phyloP scores from a whole-genome alignment of 1,140 invertebrate genomes.

The Drosophila parvula region DNA sequence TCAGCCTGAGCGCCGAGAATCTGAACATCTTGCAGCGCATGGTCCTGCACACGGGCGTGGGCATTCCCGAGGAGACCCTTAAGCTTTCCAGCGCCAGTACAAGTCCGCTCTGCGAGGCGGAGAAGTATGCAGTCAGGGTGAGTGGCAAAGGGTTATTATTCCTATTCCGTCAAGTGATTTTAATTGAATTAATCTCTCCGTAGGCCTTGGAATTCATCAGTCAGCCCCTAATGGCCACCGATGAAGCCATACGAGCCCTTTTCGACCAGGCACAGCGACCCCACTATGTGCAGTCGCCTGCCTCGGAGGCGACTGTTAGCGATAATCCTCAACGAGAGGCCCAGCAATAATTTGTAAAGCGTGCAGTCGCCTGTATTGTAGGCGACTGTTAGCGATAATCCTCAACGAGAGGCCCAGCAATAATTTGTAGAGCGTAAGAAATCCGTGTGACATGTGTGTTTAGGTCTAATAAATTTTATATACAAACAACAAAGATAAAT shows the following conservation, averaged over 20 bases:
- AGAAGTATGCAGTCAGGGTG: slow-evolving; percentile 83
- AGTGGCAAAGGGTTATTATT: background rate
- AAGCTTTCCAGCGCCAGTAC: slow-evolving; percentile 67
- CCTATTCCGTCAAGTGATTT: background rate
- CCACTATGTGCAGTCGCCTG: slow-evolving; percentile 35
- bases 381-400: slow-evolving; percentile 7
- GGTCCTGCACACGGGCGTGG: slow-evolving; percentile 78
- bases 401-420: slow-evolving; percentile 36
- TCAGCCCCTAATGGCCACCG: slow-evolving; percentile 79
- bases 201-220: slow-evolving; percentile 78
- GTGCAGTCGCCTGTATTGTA: slow-evolving; percentile 13
- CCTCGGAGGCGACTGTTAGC: slow-evolving; percentile 1
- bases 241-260: slow-evolving; percentile 79
- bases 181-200: background rate
- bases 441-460: slow-evolving; percentile 16
- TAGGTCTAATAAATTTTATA: slow-evolving; percentile 49
- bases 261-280: slow-evolving; percentile 77
- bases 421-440: slow-evolving; percentile 12
- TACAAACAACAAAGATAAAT: slow-evolving; percentile 41
- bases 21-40: slow-evolving; percentile 78
- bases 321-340: slow-evolving; percentile 21
- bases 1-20: slow-evolving; percentile 83
- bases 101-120: slow-evolving; percentile 76
- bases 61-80: slow-evolving; percentile 73
- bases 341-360: slow-evolving; percentile 33